Base-by-base conservation (phyloP, 2,797 vertebrate species). In the Halcyon leucocephala region DNA sequence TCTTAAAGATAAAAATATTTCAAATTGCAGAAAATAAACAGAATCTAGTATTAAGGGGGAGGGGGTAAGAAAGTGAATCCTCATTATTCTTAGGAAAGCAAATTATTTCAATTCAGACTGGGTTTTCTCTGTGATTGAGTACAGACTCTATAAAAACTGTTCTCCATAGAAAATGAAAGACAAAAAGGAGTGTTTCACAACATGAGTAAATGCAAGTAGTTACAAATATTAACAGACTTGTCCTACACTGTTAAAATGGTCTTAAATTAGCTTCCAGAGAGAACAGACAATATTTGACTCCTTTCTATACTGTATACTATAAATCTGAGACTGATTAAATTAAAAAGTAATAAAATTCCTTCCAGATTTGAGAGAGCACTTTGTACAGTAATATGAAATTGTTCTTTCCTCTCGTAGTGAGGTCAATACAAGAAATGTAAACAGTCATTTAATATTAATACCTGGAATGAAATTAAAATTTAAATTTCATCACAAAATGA, bases 321-420 rank as follows among this genome's bases (percentile, higher is more conserved):
- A 86, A 81, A 87, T 90, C 74, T 57, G 29, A 82, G 94, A 65
- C 51, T 54, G n/a, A 33, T 85, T 87, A 82, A 66, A 87, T 85
- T 48, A 73, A 86, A 90, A 82, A 67, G 31, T 49, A 73, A 88
- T 74, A 79, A 52, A 84, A 67, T 86, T 89, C 74, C 33, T 6
- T 73, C 78, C 80, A 76, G 76, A 83, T 92, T 65, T 85, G 69
- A 78, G 52, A 9, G 55, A 90, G 29, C 10, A 35, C 3, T 86
- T 76, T 12, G 9, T 49, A 33, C 8, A 69, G 26, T 35, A 29
- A 66, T 37, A 60, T 10, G 16, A 87, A 85, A 92, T 13, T 1
- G 1, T 85, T 80, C 18, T 67, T 10, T 60, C 61, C 76, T 95
- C 29, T 79, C 57, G 29, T 31, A 60, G 29, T 65, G 26, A 5